Conservation (phyloP, 2,797 vertebrate species). For the Rhinella marina region DNA sequence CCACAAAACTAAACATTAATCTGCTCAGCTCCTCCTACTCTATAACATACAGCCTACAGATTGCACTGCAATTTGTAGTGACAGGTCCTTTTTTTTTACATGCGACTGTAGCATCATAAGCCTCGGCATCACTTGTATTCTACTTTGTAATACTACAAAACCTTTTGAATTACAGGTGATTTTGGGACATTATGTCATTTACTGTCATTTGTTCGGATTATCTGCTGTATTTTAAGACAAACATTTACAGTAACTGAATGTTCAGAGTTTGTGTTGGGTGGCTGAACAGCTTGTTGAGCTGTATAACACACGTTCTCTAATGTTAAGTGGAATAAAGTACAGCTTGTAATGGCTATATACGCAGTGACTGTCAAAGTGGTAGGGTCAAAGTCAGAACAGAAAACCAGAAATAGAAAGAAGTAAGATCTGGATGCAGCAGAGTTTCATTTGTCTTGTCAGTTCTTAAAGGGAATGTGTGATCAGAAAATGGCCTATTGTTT, state of each 20-base stretch:
- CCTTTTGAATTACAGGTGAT: neutral
- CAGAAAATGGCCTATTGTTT: too few relatives aligned
- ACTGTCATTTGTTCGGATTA: neutral
- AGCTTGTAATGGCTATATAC: neutral
- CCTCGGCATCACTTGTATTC: neutral
- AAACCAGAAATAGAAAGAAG: neutral
- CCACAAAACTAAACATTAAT: too few relatives aligned
- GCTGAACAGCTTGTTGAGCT: neutral
- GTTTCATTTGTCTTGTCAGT: neutral
- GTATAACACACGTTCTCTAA: neutral
- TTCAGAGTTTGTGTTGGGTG: neutral
- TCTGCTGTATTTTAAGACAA: neutral
- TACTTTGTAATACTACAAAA: neutral
- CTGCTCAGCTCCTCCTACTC: too few relatives aligned
- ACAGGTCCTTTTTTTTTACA: neutral
- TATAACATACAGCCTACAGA: too few relatives aligned
- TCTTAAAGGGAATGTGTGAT: neutral
- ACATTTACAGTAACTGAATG: neutral
- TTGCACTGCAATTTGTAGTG: too few relatives aligned
- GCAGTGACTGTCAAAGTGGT: neutral
- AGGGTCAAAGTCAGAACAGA: neutral
- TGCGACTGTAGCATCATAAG: neutral
- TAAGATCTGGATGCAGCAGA: neutral
- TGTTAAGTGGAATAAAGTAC: neutral
- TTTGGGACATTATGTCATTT: neutral